Base-by-base conservation (phyloP, 2,888 invertebrate genomes). In the Ischnus inquisitorius region DNA sequence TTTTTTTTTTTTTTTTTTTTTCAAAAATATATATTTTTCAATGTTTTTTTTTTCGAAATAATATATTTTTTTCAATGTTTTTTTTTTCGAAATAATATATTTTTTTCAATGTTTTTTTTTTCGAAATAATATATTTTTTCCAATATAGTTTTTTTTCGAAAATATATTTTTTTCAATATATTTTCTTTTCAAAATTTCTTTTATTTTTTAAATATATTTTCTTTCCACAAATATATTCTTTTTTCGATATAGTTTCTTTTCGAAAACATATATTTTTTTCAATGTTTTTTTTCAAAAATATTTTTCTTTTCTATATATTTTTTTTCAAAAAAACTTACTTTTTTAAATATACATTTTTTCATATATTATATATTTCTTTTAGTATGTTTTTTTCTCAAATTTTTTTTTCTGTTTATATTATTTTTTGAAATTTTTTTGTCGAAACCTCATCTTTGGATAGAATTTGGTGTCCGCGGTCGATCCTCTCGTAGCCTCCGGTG, bases 401-500 rank as follows among this genome's bases (percentile, higher is more conserved):
- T 54, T 22, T 12, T 3, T 19, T 51, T 54, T 54, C 10, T 16
- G 0, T 39, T 3, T 16, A 54, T 34, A 1, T 65, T 16, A 67
- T 60, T 60, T n/a, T 34, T 34, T 5, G 6, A 12, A 43, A 12
- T 43, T 12, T 12, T 43, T 0, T 1, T 4, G n/a, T 46, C n/a
- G n/a, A n/a, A n/a, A n/a, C 97, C 91, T 95, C 93, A 94, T 97
- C 97, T 89, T 96, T 95, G 87, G 94, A 95, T 69, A 97, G 95
- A 83, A 96, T 93, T 86, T 95, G 94, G 91, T 97, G 96, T 41
- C 97, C 96, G 89, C 95, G 95, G 94, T 98, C 98, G 89, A 98
- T 96, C 89, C 96, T 96, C 91, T 97, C 96, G 91, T 98, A 99
- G 25, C 99, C 99, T 68, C 98, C 98, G 12, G 96, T 97, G 93